phyloP scores from a whole-genome alignment of 2,888 invertebrate genomes.

The Myopa tessellatipennis region DNA sequence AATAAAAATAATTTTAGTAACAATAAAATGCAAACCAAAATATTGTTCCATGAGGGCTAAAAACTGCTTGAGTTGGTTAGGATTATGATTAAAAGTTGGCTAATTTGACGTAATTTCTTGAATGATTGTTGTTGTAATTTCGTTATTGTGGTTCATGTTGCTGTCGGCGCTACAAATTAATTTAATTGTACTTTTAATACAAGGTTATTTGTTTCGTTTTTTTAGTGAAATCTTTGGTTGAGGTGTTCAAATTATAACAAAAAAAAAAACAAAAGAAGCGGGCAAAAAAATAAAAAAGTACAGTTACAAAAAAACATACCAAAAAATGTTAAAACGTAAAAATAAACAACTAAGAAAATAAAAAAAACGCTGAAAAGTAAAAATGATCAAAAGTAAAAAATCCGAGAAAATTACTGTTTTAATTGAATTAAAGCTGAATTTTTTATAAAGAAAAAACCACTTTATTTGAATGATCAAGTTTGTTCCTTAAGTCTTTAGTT shows the following conservation, averaged over 20 bases:
- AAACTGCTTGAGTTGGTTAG: neutral
- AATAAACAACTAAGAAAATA: no score
- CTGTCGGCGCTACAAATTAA: conserved; percentile 8
- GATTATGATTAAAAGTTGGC: neutral
- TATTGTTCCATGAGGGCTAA: neutral
- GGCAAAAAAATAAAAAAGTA: neutral
- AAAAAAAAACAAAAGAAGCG: no score
- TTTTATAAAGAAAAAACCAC: neutral
- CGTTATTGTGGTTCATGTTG: neutral
- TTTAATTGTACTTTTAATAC: conserved; percentile 1
- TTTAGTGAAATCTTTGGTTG: neutral
- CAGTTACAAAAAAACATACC: no score
- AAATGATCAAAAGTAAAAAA: no score
- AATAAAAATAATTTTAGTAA: neutral
- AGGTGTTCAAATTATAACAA: no score
- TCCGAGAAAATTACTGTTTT: no score
- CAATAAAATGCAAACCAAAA: neutral
- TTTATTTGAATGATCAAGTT: neutral
- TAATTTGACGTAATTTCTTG: no score
- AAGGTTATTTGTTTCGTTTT: conserved; percentile 1
- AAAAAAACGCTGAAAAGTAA: no score
- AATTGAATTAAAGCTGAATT: neutral
- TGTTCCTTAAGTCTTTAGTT: conserved; percentile 12
- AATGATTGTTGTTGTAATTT: neutral
- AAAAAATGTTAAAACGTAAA: no score